Evolutionary conservation across 2,797 vertebrate genomes (phyloP).

Genomic region (Mus spretus): DNA sequence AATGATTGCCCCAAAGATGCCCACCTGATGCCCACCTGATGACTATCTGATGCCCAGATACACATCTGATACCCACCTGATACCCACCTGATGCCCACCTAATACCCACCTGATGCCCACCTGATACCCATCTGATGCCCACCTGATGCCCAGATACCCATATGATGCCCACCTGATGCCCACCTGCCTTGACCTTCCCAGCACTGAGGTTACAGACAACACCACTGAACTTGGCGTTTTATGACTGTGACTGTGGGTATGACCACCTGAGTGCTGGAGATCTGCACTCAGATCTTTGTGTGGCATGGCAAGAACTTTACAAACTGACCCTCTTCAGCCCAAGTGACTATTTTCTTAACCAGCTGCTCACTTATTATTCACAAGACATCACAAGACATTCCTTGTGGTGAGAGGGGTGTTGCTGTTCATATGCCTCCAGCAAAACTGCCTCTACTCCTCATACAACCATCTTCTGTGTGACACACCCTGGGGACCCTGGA

Average conservation of each 20-base stretch:
- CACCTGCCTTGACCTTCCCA: background rate
- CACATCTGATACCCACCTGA: too few species aligned
- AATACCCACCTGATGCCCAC: too few species aligned
- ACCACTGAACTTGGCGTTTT: too few species aligned
- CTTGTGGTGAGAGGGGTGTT: background rate
- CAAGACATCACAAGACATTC: background rate
- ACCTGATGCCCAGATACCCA: too few species aligned
- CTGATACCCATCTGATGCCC: too few species aligned
- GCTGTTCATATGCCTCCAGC: background rate
- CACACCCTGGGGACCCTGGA: background rate
- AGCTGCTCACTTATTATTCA: background rate
- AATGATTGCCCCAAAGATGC: background rate
- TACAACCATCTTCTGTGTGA: background rate
- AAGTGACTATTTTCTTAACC: slow-evolving; percentile 26
- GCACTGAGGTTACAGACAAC: too few species aligned
- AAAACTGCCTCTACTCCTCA: background rate
- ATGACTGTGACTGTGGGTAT: background rate
- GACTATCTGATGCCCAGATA: too few species aligned
- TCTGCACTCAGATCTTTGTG: background rate
- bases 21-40: too few species aligned
- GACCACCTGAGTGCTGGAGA: background rate
- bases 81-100: too few species aligned
- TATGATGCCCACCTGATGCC: too few species aligned
- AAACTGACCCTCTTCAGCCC: too few species aligned
- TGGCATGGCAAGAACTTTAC: background rate